These are phyloP conservation scores for Tylochromis polylepis DNA, from an alignment of 2,113 vertebrate species.

Conservation along the genomic window DNA sequence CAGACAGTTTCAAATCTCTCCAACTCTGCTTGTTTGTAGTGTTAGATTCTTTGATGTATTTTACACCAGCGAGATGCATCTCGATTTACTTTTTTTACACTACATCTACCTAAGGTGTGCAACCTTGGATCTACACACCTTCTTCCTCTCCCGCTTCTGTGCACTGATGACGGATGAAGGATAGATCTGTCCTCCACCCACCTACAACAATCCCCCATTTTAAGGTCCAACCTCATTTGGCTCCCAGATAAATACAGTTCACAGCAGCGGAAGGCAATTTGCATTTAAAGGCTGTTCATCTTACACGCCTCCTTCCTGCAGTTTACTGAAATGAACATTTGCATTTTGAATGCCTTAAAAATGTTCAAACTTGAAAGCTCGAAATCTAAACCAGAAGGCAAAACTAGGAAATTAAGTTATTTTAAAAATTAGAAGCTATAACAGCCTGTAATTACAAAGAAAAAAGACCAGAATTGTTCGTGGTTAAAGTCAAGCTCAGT, in stretches of 20 bases:
- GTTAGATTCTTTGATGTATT: slow-evolving; percentile 1
- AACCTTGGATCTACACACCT: slow-evolving; percentile 24
- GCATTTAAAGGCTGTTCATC: slow-evolving; percentile 34
- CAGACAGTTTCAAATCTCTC: slow-evolving; percentile 9
- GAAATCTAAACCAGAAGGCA: not conserved
- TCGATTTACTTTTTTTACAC: not conserved
- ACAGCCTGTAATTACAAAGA: not conserved
- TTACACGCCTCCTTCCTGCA: not conserved
- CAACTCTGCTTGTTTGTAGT: not conserved
- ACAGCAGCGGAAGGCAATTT: slow-evolving; percentile 24
- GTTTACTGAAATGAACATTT: slow-evolving; percentile 21
- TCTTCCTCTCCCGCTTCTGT: not conserved
- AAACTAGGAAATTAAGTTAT: not conserved
- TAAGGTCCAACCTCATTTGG: slow-evolving; percentile 19
- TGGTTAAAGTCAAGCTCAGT: not conserved
- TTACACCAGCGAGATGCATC: not conserved
- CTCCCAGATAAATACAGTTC: slow-evolving; percentile 12
- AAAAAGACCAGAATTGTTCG: not conserved
- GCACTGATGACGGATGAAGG: slow-evolving; percentile 7
- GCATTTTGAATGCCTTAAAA: slow-evolving; percentile 32
- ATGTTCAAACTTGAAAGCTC: not conserved
- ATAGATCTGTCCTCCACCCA: not conserved
- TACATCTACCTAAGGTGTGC: slow-evolving; percentile 7
- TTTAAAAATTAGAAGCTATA: not conserved
- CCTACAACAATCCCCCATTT: not conserved